Percentiles rank a stretch among this genome's conserved stretches.
These are phyloP conservation scores for Ephydatia muelleri DNA, from an alignment of 37 sponge, comb jelly and placozoan genomes.

Conservation along the genomic window DNA sequence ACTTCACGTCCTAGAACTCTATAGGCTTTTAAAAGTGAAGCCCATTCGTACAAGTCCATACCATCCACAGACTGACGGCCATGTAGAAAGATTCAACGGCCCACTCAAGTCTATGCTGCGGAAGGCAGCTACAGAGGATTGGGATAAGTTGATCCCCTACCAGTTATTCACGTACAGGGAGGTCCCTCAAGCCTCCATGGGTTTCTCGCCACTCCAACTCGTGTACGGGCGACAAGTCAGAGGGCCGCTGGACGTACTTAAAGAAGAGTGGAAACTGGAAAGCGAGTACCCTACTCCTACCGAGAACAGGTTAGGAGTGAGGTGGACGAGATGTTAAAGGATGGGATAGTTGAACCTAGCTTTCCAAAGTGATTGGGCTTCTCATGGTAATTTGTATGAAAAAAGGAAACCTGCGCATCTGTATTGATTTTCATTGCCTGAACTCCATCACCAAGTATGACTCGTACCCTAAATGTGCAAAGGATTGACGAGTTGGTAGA, in stretches of 20 bases:
- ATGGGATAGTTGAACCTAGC: no score
- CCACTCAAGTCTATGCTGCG: neutral
- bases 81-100: neutral
- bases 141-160: constrained; percentile 15
- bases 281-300: constrained; percentile 16
- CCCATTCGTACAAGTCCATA: neutral
- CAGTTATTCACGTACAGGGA: neutral
- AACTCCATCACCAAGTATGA: constrained; percentile 30
- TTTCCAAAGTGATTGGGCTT: constrained; percentile 20
- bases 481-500: constrained; percentile 52
- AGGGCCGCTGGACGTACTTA: constrained; percentile 16
- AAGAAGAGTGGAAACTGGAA: constrained; percentile 12
- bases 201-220: constrained; percentile 2
- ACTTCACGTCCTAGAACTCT: neutral
- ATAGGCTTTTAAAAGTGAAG: neutral
- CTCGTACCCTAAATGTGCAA: constrained; percentile 54
- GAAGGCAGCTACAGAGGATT: constrained; percentile 19
- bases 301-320: constrained; percentile 10
- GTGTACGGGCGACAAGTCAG: neutral
- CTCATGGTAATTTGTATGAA: constrained; percentile 32
- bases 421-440: constrained; percentile 50
- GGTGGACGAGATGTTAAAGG: constrained; percentile 31
- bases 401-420: constrained; percentile 25
- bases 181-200: neutral
- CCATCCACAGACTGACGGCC: neutral